Conservation (phyloP, 37 sponge, comb jelly and placozoan species). For the Halichondria panicea region DNA sequence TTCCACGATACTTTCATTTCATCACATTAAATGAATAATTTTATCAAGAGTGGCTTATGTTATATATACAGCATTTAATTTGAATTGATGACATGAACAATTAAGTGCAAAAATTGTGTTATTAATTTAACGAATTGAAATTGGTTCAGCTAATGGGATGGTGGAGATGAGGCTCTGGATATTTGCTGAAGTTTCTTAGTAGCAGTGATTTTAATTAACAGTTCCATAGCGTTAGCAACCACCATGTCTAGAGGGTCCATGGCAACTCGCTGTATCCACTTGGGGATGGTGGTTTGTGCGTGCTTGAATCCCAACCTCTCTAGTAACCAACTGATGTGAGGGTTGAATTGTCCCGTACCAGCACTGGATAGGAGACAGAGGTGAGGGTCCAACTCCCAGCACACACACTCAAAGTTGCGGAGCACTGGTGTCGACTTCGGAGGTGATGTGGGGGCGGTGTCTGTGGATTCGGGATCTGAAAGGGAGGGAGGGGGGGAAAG, state of each 20-base stretch:
- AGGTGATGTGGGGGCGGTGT: not conserved
- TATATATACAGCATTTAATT: too few species aligned
- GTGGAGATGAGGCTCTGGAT: too few species aligned
- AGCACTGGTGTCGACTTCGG: not conserved
- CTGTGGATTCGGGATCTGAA: not conserved
- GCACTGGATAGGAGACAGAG: slow-evolving; percentile 75
- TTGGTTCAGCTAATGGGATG: too few species aligned
- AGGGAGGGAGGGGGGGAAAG: too few species aligned
- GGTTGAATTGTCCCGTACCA: slow-evolving; percentile 85
- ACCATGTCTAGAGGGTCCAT: slow-evolving; percentile 94
- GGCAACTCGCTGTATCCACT: slow-evolving; percentile 90
- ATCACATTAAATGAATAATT: too few species aligned
- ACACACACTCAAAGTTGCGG: slow-evolving; percentile 68
- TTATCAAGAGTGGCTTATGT: too few species aligned
- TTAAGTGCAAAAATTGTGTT: too few species aligned
- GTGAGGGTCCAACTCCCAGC: slow-evolving; percentile 92
- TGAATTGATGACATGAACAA: too few species aligned
- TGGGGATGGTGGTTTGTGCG: slow-evolving; percentile 91
- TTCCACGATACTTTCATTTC: too few species aligned
- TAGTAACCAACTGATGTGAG: slow-evolving; percentile 88
- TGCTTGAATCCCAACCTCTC: slow-evolving; percentile 94
- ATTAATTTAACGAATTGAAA: too few species aligned
- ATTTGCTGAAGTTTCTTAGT: too few species aligned
- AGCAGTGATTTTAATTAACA: slow-evolving; percentile 37
- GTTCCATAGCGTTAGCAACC: slow-evolving; percentile 36